phyloP scores from a whole-genome alignment of 2,797 vertebrate genomes.

The Glossophaga mutica region DNA sequence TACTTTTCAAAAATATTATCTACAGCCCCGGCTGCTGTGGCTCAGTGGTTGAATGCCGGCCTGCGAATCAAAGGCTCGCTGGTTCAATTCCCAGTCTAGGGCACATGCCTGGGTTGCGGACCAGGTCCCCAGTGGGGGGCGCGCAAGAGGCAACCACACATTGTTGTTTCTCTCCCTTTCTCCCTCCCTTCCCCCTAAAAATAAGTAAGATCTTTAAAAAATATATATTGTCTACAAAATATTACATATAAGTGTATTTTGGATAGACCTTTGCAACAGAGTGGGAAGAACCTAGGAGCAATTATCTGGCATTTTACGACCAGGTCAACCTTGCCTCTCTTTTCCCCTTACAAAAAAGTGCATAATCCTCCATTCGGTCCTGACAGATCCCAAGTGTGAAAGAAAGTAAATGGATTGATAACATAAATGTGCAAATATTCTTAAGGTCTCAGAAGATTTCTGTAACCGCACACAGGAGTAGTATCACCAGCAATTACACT shows the following conservation, averaged over 20 bases:
- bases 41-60: too few species aligned
- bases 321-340: background rate
- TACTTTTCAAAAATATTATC: background rate
- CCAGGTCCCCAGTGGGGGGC: too few species aligned
- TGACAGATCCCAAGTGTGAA: background rate
- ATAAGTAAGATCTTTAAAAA: too few species aligned
- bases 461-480: background rate
- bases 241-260: background rate
- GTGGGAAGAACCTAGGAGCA: background rate
- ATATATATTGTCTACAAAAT: background rate
- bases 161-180: too few species aligned
- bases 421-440: background rate
- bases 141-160: too few species aligned
- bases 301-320: background rate
- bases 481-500: background rate
- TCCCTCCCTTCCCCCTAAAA: too few species aligned
- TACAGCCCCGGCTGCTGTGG: background rate
- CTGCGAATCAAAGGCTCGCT: too few species aligned
- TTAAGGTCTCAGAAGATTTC: background rate
- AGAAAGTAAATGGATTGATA: background rate
- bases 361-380: background rate
- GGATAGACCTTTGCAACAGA: background rate
- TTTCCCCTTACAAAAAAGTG: background rate
- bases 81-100: too few species aligned
- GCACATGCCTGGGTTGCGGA: too few species aligned